Percentiles rank a stretch among this genome's conserved stretches.
Evolutionary conservation across 2,888 invertebrate genomes (phyloP).

Genomic region (Eubasilissa splendida): DNA sequence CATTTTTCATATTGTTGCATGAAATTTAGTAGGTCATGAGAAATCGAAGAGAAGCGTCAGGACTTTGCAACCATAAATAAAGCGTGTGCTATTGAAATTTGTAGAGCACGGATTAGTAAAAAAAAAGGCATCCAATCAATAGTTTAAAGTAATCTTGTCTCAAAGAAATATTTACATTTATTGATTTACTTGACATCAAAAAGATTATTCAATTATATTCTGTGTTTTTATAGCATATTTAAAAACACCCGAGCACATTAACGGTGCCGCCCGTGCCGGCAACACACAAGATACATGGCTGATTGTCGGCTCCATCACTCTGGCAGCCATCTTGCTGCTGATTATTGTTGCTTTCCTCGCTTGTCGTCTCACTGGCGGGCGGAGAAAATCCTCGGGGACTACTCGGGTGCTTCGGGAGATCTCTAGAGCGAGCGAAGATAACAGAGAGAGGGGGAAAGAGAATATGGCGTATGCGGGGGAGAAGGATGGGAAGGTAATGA

Average conservation of each 20-base stretch:
- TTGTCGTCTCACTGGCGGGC: constrained; percentile 63
- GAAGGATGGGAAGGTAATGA: constrained; percentile 66
- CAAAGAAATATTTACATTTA: too few relatives aligned
- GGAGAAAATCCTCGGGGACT: constrained; percentile 58
- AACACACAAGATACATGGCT: constrained; percentile 75
- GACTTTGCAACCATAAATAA: too few relatives aligned
- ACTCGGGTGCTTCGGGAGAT: constrained; percentile 41
- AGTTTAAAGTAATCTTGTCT: too few relatives aligned
- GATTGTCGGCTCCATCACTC: constrained; percentile 75
- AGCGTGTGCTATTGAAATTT: too few relatives aligned
- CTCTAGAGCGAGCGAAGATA: constrained; percentile 61
- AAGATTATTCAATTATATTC: too few relatives aligned
- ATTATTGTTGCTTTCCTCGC: constrained; percentile 72
- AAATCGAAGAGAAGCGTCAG: too few relatives aligned
- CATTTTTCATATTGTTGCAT: too few relatives aligned
- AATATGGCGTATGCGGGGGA: constrained; percentile 65
- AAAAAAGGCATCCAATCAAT: too few relatives aligned
- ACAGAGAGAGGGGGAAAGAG: constrained; percentile 62
- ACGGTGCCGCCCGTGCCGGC: constrained; percentile 69
- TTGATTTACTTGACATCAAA: too few relatives aligned
- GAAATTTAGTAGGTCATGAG: too few relatives aligned
- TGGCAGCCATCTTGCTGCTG: constrained; percentile 74
- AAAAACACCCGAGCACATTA: constrained; percentile 76
- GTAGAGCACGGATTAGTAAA: too few relatives aligned
- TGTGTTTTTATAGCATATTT: constrained; percentile 75